These are phyloP conservation scores for Syrrhaptes paradoxus DNA, from an alignment of 2,113 vertebrate species.

Conservation along the genomic window DNA sequence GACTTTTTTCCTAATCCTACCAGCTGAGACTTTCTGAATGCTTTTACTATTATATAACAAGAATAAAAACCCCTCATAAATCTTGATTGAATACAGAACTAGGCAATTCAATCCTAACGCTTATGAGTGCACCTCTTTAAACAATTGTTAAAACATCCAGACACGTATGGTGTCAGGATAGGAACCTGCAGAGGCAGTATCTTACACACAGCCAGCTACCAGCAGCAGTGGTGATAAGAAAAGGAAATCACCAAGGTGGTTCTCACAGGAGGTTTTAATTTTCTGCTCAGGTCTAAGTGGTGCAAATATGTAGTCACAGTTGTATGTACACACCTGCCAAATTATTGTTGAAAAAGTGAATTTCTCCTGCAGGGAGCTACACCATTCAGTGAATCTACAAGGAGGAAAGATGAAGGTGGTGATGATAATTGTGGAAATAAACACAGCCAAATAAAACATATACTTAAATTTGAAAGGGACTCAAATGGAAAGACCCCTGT, in stretches of 20 bases:
- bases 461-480: background rate
- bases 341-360: background rate
- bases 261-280: background rate
- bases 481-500: background rate
- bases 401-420: background rate
- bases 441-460: background rate
- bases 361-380: background rate
- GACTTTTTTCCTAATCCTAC: background rate
- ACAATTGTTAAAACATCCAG: background rate
- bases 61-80: background rate
- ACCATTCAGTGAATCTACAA: background rate
- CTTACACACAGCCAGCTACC: background rate
- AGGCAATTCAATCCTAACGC: background rate
- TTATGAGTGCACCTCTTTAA: background rate
- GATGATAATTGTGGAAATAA: background rate
- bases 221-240: background rate
- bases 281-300: background rate
- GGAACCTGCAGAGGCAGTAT: background rate
- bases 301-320: background rate
- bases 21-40: background rate
- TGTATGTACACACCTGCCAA: background rate
- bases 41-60: background rate
- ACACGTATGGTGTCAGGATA: rapidly evolving
- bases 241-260: background rate
- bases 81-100: background rate